Base-by-base conservation (phyloP, 2,113 vertebrate genomes). In the Chamaetylas fuelleborni region DNA sequence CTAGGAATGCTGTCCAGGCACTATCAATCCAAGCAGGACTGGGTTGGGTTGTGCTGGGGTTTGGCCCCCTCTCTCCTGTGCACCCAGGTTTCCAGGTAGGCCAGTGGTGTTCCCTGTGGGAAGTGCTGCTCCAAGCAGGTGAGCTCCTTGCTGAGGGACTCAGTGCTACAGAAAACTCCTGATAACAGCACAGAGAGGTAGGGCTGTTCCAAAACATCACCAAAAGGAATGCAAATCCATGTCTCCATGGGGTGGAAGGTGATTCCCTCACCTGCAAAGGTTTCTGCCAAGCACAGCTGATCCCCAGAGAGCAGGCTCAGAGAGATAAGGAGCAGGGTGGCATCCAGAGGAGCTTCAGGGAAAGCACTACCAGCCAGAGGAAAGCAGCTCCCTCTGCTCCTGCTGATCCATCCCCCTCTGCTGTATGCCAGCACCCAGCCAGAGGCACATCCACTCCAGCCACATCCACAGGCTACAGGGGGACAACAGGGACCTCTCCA, bases 161-260 rank as follows among this genome's bases (percentile, higher is more conserved):
- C 4, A 3, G 36, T 14, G 40, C 48, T 61, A 6, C 19, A 14
- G 54, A 40, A 86, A 47, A 26, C 38, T 28, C 9, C 0, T 10
- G 31, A 38, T 26, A 56, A 50, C 22, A 11, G 23, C 33, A n/a
- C 33, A 24, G 38, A 53, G 70, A 58, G 5, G 34, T 73, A 90
- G 58, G 61, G 45, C 48, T 69, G 53, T 25, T 43, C 34, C 61
- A 14, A 51, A 40, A 40, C 8, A 11, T 19, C 47, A 42, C 48
- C 48, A 31, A 58, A 64, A 7, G 45, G 14, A 72, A 22, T 4
- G 7, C 50, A 72, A 82, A 53, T 47, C 50, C 48, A 14, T 19
- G 6, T 13, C n/a, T 61, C 62, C 0, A 0, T 40, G 40, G 48
- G 22, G 25, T 19, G 33, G 24, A 74, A 54, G 16, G 17, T 1